These are phyloP conservation scores for Okamejei kenojei DNA, from an alignment of 2,797 vertebrate genomes.

Conservation along the genomic window DNA sequence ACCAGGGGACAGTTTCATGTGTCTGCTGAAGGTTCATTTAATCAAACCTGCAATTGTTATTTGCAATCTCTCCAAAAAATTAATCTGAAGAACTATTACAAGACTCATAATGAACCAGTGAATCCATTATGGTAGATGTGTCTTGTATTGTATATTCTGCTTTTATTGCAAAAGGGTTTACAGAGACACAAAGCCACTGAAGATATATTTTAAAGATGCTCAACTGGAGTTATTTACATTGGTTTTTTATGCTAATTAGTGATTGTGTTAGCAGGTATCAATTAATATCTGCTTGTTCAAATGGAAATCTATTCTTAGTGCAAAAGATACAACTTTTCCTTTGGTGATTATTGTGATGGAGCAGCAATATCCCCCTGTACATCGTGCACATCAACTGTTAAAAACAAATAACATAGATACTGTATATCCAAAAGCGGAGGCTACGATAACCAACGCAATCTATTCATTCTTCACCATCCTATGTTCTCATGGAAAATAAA, in stretches of 20 bases:
- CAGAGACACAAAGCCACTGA: neutral
- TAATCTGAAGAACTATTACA: neutral
- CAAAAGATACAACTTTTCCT: neutral
- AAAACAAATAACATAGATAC: neutral
- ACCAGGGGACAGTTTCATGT: neutral
- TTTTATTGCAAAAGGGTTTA: neutral
- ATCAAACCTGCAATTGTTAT: neutral
- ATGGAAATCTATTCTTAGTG: neutral
- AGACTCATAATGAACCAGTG: neutral
- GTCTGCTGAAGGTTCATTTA: conserved; percentile 7
- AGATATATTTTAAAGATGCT: conserved; percentile 1
- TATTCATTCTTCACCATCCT: neutral
- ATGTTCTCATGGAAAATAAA: neutral
- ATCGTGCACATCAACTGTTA: neutral
- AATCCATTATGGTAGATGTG: neutral
- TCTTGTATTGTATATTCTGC: neutral
- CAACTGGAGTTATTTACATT: neutral
- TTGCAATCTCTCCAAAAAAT: neutral
- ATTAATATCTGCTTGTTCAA: conserved; percentile 12
- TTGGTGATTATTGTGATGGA: conserved; percentile 11
- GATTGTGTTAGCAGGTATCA: neutral
- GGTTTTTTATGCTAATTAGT: conserved; percentile 8
- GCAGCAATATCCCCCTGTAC: neutral
- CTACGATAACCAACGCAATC: neutral
- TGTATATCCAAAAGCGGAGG: neutral